phyloP scores from a whole-genome alignment of 2,797 vertebrate genomes.

The Xiphorhynchus erythropygius region DNA sequence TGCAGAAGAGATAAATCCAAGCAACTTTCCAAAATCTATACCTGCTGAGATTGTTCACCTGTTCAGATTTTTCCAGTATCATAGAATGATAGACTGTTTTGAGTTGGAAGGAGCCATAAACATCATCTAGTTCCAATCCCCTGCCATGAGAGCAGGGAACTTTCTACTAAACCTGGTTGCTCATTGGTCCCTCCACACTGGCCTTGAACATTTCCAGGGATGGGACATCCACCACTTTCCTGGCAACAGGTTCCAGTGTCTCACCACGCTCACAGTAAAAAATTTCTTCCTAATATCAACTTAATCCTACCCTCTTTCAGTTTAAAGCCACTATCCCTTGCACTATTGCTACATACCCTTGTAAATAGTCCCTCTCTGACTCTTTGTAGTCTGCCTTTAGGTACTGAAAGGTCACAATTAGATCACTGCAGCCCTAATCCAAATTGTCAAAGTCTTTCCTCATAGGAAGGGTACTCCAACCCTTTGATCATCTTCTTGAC shows the following conservation, averaged over 20 bases:
- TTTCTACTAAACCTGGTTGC: background rate
- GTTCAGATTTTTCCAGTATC: background rate
- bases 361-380: background rate
- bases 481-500: background rate
- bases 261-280: fast-evolving
- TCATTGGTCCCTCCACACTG: background rate
- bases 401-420: background rate
- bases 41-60: background rate
- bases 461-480: fast-evolving
- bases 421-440: fast-evolving
- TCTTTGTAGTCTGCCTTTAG: background rate
- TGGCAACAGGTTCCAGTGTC: background rate
- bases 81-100: background rate
- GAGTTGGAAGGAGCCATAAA: background rate
- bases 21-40: background rate
- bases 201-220: background rate
- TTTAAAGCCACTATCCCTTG: background rate
- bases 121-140: background rate
- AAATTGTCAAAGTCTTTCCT: background rate
- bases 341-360: no score
- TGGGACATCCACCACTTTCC: background rate
- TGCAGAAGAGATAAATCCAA: background rate
- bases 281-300: background rate
- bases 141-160: background rate
- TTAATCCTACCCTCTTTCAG: background rate